Conservation (phyloP, 2,888 invertebrate species). For the Drosophila diplacantha region DNA sequence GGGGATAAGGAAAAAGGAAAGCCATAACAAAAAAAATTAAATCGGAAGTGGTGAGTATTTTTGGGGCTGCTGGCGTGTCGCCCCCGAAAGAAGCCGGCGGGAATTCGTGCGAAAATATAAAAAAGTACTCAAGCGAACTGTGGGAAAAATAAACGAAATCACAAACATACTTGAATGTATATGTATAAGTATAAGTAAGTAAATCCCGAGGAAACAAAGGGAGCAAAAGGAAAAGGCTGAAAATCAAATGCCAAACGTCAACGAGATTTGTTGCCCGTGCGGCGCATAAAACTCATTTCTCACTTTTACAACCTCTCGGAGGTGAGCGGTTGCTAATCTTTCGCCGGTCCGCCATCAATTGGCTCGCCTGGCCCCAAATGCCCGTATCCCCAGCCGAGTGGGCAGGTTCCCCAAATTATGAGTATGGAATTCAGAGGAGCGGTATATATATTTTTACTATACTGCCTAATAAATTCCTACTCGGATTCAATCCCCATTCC, state of each 20-base stretch:
- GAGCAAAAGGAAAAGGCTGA: conserved; percentile 27
- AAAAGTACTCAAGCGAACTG: conserved; percentile 29
- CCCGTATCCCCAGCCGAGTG: conserved; percentile 12
- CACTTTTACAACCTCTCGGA: conserved; percentile 32
- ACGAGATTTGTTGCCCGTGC: conserved; percentile 41
- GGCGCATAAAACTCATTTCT: conserved; percentile 38
- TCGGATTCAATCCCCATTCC: conserved; percentile 23
- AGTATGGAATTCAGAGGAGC: conserved; percentile 20
- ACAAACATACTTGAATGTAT: conserved; percentile 32
- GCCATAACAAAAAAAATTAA: conserved; percentile 34
- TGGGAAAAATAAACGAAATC: conserved; percentile 44
- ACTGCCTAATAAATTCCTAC: conserved; percentile 22
- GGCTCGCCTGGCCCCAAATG: conserved; percentile 6
- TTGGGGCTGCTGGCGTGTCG: conserved; percentile 32
- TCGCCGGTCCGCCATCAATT: conserved; percentile 29
- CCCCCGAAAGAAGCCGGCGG: conserved; percentile 28
- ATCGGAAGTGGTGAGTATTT: conserved; percentile 39
- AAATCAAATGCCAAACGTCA: conserved; percentile 43
- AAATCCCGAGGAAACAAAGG: conserved; percentile 27
- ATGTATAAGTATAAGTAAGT: conserved; percentile 24
- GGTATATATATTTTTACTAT: background rate
- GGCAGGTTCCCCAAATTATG: conserved; percentile 29
- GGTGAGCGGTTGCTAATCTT: conserved; percentile 29
- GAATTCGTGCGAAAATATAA: conserved; percentile 35
- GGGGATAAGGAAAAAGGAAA: conserved; percentile 18